phyloP scores from a whole-genome alignment of 1,140 invertebrate genomes.

The Wasmannia auropunctata region DNA sequence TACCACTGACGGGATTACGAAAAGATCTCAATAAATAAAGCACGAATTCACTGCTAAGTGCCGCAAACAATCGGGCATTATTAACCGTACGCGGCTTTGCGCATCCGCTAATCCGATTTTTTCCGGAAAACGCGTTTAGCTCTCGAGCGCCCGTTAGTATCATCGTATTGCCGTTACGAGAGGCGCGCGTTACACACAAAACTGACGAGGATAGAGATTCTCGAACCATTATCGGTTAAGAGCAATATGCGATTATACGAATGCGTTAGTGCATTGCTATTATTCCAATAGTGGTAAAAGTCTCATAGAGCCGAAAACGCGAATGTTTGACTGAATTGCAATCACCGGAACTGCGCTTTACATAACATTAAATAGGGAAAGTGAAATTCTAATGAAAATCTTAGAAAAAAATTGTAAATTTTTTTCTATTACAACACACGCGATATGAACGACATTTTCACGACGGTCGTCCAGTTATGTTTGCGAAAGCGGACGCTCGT shows the following conservation, averaged over 20 bases:
- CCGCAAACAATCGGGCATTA: slow-evolving; percentile 51
- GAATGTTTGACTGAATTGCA: not conserved
- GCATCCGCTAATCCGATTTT: slow-evolving; percentile 54
- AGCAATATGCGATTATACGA: slow-evolving; percentile 16
- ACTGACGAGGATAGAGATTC: slow-evolving; percentile 40
- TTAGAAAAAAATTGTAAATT: not conserved
- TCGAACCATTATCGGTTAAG: slow-evolving; percentile 46
- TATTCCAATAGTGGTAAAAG: slow-evolving; percentile 22
- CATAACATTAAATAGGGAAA: not conserved
- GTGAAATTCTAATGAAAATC: not conserved
- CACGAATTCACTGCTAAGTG: slow-evolving; percentile 44
- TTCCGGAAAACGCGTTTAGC: slow-evolving; percentile 46
- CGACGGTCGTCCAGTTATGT: not conserved
- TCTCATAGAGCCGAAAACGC: not conserved
- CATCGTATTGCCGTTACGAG: slow-evolving; percentile 1
- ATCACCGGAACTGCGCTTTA: not conserved
- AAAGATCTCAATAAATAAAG: slow-evolving; percentile 56
- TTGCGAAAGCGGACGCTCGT: slow-evolving; percentile 30
- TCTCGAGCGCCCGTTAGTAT: slow-evolving; percentile 41
- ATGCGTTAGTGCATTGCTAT: not conserved
- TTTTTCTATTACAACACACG: not conserved
- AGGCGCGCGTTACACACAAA: slow-evolving; percentile 20
- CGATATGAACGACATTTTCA: not conserved
- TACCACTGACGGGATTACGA: slow-evolving; percentile 37
- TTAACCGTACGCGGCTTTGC: slow-evolving; percentile 33